Evolutionary conservation across 1,140 invertebrate species (phyloP), one percentile per base, ranked within the genome.

Genomic region (Drosophila nigromelanica): DNA sequence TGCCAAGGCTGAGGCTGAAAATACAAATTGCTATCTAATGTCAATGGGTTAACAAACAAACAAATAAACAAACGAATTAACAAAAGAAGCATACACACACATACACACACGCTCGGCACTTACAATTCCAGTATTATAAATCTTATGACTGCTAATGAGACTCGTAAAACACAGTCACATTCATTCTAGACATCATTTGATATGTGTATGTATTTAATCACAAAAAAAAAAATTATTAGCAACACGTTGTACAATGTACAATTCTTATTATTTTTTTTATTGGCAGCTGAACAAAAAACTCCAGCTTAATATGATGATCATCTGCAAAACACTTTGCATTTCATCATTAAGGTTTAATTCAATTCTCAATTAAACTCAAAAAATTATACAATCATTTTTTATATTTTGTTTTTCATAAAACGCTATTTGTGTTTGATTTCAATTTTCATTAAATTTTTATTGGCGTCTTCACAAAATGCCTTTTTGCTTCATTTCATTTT

Each of bases 101-200:
- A 40, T 48, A 35, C 33, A 62, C 33, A 51, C 7, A 35, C n/a
- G 51, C 47, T 14, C 35, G 21, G 27, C 63, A 59, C 51, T 61
- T 70, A 33, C 14, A 24, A 58, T 69, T 24, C 40, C 66, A 60
- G 42, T 62, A 75, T 55, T 69, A 77, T 77, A 77, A 77, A 77
- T 77, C 71, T 77, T 83, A 76, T 83, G 60, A 68, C 47, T 61
- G 42, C 76, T 68, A 67, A 83, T 83, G 76, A 83, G 80, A 45
- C 62, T 74, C 79, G 68, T 82, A 78, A 82, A 82, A 52, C 63
- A 54, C 58, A 81, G 59, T 45, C 55, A 66, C 62, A 66, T 56
- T 47, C 12, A 63, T 69, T 54, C 42, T 55, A 55, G 61, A 35
- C 54, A 50, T 50, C 56, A 52, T 43, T 61, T 52, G 37, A 43